These are phyloP conservation scores for Gobius niger DNA, from an alignment of 2,113 vertebrate genomes.

Conservation along the genomic window DNA sequence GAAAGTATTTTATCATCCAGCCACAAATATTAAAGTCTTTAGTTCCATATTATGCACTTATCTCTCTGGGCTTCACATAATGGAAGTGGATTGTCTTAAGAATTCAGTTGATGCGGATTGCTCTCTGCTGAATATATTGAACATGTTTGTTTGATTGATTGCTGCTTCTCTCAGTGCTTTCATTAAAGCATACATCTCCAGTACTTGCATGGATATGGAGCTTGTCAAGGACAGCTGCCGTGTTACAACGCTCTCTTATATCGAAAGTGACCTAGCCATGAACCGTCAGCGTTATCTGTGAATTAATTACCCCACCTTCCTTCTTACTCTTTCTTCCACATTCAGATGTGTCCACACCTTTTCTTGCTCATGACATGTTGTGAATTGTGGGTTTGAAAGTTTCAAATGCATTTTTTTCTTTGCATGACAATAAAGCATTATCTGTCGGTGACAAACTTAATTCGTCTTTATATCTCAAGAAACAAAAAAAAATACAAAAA, in stretches of 20 bases:
- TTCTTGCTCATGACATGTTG: conserved; percentile 3
- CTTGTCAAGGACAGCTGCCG: conserved; percentile 50
- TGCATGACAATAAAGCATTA: conserved; percentile 23
- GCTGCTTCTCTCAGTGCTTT: conserved; percentile 43
- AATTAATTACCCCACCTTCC: conserved; percentile 49
- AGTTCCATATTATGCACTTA: conserved; percentile 23
- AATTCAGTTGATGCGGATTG: conserved; percentile 25
- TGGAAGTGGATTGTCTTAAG: conserved; percentile 38
- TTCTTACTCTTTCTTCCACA: conserved; percentile 24
- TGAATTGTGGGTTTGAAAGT: conserved; percentile 9
- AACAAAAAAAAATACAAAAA: too few species aligned
- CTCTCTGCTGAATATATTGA: conserved; percentile 42
- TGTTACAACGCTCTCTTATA: conserved; percentile 33
- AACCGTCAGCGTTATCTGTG: conserved; percentile 54
- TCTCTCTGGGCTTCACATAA: conserved; percentile 32
- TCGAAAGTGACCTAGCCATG: conserved; percentile 50
- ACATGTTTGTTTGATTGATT: conserved; percentile 56
- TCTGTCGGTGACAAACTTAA: too few species aligned
- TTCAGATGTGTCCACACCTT: conserved; percentile 26
- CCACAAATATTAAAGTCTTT: conserved; percentile 32
- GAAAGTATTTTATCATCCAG: conserved; percentile 18
- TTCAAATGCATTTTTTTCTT: background rate
- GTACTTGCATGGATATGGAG: conserved; percentile 29
- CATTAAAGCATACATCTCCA: conserved; percentile 41
- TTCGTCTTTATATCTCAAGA: too few species aligned